Percentiles rank a stretch among this genome's conserved stretches.
phyloP scores from a whole-genome alignment of 2,113 vertebrate genomes.

The Syngnathus scovelli region DNA sequence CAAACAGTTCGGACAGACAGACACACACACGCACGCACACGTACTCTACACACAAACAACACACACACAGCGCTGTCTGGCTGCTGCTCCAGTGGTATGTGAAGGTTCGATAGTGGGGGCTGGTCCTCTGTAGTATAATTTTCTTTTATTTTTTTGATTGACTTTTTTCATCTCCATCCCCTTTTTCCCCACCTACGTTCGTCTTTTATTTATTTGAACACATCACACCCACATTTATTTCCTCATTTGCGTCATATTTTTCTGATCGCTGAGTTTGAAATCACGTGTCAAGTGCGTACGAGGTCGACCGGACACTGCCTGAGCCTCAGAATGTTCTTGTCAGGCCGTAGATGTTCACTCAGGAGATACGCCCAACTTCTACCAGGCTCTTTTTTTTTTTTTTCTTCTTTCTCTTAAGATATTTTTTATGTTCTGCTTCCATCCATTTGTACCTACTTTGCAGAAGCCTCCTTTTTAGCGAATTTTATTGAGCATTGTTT shows the following conservation, averaged over 20 bases:
- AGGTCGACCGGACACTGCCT: not conserved
- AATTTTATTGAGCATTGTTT: not conserved
- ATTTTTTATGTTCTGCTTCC: not conserved
- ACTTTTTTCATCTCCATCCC: not conserved
- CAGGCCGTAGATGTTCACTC: not conserved
- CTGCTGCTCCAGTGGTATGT: conserved; percentile 43
- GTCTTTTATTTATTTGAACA: conserved; percentile 59
- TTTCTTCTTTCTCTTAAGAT: conserved; percentile 49
- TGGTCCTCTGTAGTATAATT: conserved; percentile 66
- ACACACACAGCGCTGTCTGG: conserved; percentile 18
- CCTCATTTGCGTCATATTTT: conserved; percentile 3
- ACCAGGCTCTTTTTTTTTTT: conserved; percentile 70
- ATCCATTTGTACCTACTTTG: not conserved
- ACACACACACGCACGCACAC: conserved; percentile 3
- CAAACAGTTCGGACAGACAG: not conserved
- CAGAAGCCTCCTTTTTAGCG: not conserved
- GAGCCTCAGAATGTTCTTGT: not conserved
- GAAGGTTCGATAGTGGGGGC: conserved; percentile 65
- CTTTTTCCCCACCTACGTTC: conserved; percentile 21
- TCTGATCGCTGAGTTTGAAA: conserved; percentile 7
- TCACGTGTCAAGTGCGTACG: conserved; percentile 5
- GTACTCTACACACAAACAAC: conserved; percentile 5
- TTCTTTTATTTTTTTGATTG: conserved; percentile 40
- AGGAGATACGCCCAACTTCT: not conserved
- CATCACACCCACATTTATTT: conserved; percentile 15